These are phyloP conservation scores for Hydrotaea diabolus DNA, from an alignment of 2,888 invertebrate species.

Conservation along the genomic window DNA sequence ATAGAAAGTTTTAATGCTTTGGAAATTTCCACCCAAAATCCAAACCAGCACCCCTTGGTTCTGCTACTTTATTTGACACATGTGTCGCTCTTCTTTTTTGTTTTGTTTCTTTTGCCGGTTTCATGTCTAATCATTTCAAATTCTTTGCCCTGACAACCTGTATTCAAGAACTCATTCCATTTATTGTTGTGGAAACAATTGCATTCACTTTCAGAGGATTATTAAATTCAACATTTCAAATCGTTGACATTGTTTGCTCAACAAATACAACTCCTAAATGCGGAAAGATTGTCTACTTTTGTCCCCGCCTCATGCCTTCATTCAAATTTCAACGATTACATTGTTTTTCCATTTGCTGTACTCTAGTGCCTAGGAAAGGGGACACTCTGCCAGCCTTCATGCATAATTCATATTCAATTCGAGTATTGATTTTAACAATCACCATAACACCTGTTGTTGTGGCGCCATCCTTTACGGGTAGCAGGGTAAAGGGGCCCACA, in stretches of 20 bases:
- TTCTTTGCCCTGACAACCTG: not conserved
- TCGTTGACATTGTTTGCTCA: not conserved
- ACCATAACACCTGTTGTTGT: constrained; percentile 23
- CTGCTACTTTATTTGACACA: too few relatives aligned
- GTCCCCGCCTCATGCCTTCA: not conserved
- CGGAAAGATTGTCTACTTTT: not conserved
- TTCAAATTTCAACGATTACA: not conserved
- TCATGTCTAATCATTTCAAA: constrained; percentile 22
- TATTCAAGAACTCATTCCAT: not conserved
- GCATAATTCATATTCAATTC: not conserved
- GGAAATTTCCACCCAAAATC: too few relatives aligned
- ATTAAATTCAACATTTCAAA: not conserved
- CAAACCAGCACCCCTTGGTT: too few relatives aligned
- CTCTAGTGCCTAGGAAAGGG: too few relatives aligned
- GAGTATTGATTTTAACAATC: constrained; percentile 11
- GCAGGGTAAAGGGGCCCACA: not conserved
- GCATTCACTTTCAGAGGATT: not conserved
- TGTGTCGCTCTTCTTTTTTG: too few relatives aligned
- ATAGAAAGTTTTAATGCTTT: too few relatives aligned
- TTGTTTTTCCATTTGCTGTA: not conserved
- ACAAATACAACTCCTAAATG: not conserved
- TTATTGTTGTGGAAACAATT: not conserved
- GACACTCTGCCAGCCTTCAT: too few relatives aligned
- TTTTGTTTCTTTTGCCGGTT: not conserved
- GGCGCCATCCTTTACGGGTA: not conserved